A percentile compares a stretch with the other conserved stretches of the same genome.
Evolutionary conservation across 2,888 invertebrate genomes (phyloP).

Genomic region (Mythimna loreyi): DNA sequence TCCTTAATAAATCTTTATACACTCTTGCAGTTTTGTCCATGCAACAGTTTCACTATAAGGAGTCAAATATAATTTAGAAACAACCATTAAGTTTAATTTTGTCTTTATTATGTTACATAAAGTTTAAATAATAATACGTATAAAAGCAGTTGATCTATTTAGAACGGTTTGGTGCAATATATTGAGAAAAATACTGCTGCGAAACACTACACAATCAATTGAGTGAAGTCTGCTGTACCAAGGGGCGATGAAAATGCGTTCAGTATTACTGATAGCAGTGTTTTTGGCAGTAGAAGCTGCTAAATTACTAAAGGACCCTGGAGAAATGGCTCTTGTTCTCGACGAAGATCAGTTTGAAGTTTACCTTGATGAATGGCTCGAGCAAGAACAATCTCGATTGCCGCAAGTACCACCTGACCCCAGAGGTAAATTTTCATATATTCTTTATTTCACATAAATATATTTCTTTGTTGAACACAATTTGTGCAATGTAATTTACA

Average conservation of each 20-base stretch:
- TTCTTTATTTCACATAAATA: too few relatives aligned
- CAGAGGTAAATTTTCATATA: neutral
- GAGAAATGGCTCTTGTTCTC: neutral
- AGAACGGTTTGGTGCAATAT: constrained; percentile 8
- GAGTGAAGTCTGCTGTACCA: constrained; percentile 9
- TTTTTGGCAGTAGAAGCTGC: constrained; percentile 67
- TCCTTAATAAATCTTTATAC: neutral
- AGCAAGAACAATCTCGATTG: neutral
- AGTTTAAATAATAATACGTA: neutral
- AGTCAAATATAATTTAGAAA: neutral
- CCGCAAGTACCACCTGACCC: neutral
- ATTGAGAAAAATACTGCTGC: neutral
- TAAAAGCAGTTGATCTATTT: neutral
- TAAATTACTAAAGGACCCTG: constrained; percentile 58
- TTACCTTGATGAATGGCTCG: neutral
- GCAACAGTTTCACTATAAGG: neutral
- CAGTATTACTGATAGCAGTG: constrained; percentile 64
- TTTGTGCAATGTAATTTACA: too few relatives aligned
- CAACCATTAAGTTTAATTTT: too few relatives aligned
- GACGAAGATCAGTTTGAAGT: neutral
- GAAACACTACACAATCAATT: constrained; percentile 16
- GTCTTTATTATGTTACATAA: too few relatives aligned
- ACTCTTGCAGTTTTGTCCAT: neutral
- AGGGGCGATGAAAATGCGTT: constrained; percentile 56
- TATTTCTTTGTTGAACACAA: too few relatives aligned